Evolutionary conservation across 2,797 vertebrate species (phyloP), one percentile per base, ranked within the genome.

Genomic region (Scyliorhinus canicula): DNA sequence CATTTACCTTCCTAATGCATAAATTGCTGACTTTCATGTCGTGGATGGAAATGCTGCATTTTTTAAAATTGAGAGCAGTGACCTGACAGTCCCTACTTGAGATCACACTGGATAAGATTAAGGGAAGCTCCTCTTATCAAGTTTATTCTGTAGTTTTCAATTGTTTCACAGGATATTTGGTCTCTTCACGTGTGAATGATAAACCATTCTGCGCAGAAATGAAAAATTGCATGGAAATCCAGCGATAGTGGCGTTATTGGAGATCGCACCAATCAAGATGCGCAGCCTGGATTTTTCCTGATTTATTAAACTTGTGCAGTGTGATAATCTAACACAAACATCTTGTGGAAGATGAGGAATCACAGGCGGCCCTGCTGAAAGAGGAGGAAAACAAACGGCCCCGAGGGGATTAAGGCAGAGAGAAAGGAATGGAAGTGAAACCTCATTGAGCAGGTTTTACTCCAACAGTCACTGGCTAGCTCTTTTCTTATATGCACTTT

Each of bases 401-500:
- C 67, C 44, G n/a, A 74, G 93, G 60, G 90, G 67, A n/a, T 69
- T 94, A 52, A n/a, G 67, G 67, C 40, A 74, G 11, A 55, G 47
- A 74, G 67, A 94, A n/a, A 94, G 67, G 55, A 74, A 74, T 19
- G 31, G 67, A 35, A 74, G 47, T 69, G 67, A 94, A 93, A 74
- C 47, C 52, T 94, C 55, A 93, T 94, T 94, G 71, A 95, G 50
- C 85, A 57, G n/a, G 50, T 94, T 84, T 82, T 35, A 65, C 55
- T 94, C 79, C 71, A 47, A 82, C 57, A 63, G 95, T 74, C 91
- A 94, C n/a, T 93, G 95, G 71, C 77, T 84, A 95, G 71, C 77
- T 95, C 55, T 93, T n/a, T 90, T 50, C 79, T 95, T 47, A 95
- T 91, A 95, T 85, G 60, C 28, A 67, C 60, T 95, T 95, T 95